Conservation (phyloP, 1,140 invertebrate genomes). For the Drosophila funebris region DNA sequence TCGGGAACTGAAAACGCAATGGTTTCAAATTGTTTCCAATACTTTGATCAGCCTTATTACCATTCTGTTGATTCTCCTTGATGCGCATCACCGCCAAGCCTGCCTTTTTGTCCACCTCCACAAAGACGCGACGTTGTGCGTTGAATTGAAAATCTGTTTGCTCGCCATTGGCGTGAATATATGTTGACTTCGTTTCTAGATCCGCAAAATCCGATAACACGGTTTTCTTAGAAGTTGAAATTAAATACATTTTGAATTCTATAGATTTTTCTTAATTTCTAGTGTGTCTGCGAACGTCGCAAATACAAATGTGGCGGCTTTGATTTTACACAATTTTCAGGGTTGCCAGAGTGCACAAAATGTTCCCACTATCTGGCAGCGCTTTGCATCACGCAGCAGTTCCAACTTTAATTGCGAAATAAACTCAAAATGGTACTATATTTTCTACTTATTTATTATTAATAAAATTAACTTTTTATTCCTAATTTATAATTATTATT, state of each 20-base stretch:
- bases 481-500: too few relatives aligned
- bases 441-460: not conserved
- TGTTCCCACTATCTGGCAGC: too few relatives aligned
- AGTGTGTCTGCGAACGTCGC: not conserved
- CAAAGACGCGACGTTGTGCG: constrained; percentile 61
- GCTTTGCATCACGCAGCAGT: too few relatives aligned
- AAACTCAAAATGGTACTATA: too few relatives aligned
- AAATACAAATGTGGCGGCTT: constrained; percentile 18
- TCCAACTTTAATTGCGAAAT: not conserved
- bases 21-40: not conserved
- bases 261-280: not conserved
- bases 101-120: constrained; percentile 76
- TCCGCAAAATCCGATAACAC: constrained; percentile 75
- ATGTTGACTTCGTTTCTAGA: constrained; percentile 72
- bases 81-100: constrained; percentile 77
- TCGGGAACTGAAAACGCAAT: constrained; percentile 43
- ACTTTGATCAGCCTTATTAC: constrained; percentile 9
- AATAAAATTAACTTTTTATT: not conserved
- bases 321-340: not conserved
- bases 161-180: constrained; percentile 64
- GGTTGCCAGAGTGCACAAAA: not conserved
- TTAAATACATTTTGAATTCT: constrained; percentile 61
- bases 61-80: constrained; percentile 58
- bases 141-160: constrained; percentile 77
- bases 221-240: constrained; percentile 74